These are phyloP conservation scores for Todiramphus chloris DNA, from an alignment of 2,113 vertebrate species.

Conservation along the genomic window DNA sequence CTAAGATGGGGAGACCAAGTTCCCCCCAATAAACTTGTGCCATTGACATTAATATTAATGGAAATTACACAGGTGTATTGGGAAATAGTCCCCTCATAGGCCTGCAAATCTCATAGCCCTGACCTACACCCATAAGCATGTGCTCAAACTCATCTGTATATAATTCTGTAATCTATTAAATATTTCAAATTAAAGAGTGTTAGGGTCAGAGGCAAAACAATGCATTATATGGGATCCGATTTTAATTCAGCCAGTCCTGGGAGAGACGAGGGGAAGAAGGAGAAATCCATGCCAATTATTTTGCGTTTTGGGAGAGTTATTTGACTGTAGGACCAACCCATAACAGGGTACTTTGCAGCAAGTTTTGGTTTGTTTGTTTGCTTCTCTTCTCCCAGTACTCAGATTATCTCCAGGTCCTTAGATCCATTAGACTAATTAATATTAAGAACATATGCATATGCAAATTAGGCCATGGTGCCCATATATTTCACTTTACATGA, in stretches of 20 bases:
- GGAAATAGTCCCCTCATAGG: neutral
- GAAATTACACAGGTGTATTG: neutral
- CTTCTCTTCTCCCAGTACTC: conserved; percentile 41
- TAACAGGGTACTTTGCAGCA: neutral
- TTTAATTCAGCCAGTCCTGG: conserved; percentile 1
- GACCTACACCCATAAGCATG: neutral
- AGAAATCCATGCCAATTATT: conserved; percentile 18
- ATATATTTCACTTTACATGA: conserved; percentile 78
- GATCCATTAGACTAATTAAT: conserved; percentile 79
- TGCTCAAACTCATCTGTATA: neutral
- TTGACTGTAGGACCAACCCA: conserved; percentile 39
- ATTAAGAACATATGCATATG: conserved; percentile 82
- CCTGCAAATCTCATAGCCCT: neutral
- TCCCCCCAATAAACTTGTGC: fast-evolving
- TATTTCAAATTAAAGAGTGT: conserved; percentile 43
- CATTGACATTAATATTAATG: neutral
- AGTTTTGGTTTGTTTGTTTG: conserved; percentile 39
- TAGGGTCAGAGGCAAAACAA: conserved; percentile 47
- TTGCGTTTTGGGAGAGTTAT: conserved; percentile 48
- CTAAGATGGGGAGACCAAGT: neutral
- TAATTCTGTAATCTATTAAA: conserved; percentile 27
- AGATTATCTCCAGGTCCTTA: conserved; percentile 69
- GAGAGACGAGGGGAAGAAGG: neutral
- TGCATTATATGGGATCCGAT: conserved; percentile 20
- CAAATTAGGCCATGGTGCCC: conserved; percentile 68